These are phyloP conservation scores for Drosophila buzzatii DNA, from an alignment of 2,888 invertebrate species.

Conservation along the genomic window DNA sequence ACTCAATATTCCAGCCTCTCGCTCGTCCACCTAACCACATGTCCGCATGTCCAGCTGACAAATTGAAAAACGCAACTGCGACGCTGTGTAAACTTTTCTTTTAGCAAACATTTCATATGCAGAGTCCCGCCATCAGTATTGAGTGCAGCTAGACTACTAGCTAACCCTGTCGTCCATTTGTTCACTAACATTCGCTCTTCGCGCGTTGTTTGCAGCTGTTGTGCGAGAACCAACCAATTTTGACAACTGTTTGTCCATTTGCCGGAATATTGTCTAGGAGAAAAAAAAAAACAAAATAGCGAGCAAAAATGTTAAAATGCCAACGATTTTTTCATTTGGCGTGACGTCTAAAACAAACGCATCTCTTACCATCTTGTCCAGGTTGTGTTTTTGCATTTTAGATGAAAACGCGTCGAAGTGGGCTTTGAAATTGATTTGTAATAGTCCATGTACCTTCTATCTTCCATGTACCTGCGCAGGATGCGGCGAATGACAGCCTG, in stretches of 20 bases:
- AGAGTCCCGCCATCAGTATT: slow-evolving; percentile 44
- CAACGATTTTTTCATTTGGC: slow-evolving; percentile 47
- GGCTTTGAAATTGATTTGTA: slow-evolving; percentile 63
- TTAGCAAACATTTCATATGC: slow-evolving; percentile 69
- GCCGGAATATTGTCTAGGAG: slow-evolving; percentile 39
- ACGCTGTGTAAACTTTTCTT: slow-evolving; percentile 61
- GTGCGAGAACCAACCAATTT: slow-evolving; percentile 68
- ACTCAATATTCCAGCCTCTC: slow-evolving; percentile 3
- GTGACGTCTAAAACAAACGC: slow-evolving; percentile 52
- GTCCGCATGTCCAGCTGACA: slow-evolving; percentile 40
- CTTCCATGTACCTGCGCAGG: slow-evolving; percentile 82
- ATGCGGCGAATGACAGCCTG: slow-evolving; percentile 87
- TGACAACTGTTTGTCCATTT: slow-evolving; percentile 79
- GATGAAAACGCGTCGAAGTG: slow-evolving; percentile 64
- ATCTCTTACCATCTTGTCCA: neutral
- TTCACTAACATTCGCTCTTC: slow-evolving; percentile 3
- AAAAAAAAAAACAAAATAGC: too few relatives aligned
- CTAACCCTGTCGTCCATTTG: slow-evolving; percentile 16
- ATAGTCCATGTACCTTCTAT: slow-evolving; percentile 45
- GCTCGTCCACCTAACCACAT: neutral
- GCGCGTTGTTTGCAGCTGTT: slow-evolving; percentile 65
- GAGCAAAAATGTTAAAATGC: slow-evolving; percentile 19
- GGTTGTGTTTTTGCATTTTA: slow-evolving; percentile 50
- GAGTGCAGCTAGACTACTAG: slow-evolving; percentile 39
- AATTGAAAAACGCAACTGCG: slow-evolving; percentile 68